Evolutionary conservation across 2,113 vertebrate genomes (phyloP).

Genomic region (Tursiops truncatus): DNA sequence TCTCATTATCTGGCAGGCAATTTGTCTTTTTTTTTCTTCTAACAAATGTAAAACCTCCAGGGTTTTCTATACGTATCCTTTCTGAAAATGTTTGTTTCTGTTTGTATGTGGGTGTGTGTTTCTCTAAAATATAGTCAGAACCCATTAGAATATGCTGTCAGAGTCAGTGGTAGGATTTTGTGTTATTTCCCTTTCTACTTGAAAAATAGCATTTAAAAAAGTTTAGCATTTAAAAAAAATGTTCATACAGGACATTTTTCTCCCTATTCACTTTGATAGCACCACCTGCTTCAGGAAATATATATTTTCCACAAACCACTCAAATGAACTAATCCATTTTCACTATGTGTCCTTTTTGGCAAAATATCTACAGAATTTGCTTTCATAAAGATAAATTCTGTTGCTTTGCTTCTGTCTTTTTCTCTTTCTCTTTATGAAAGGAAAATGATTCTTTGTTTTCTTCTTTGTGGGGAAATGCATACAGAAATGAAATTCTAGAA

Average conservation of each 20-base stretch:
- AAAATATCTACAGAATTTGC: conserved; percentile 87
- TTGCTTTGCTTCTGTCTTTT: conserved; percentile 75
- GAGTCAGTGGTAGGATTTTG: conserved; percentile 76
- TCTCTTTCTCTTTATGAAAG: conserved; percentile 75
- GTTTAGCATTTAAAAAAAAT: conserved; percentile 78
- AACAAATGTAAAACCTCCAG: conserved; percentile 68
- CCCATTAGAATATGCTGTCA: conserved; percentile 74
- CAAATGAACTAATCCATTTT: conserved; percentile 90
- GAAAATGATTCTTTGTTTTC: conserved; percentile 79
- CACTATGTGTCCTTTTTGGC: conserved; percentile 88
- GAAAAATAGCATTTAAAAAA: conserved; percentile 84
- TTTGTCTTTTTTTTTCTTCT: conserved; percentile 72
- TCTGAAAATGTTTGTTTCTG: conserved; percentile 69
- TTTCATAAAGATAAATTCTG: conserved; percentile 87
- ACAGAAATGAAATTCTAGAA: conserved; percentile 51
- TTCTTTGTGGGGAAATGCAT: conserved; percentile 45
- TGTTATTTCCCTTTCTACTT: conserved; percentile 83
- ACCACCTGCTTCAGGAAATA: conserved; percentile 87
- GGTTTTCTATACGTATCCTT: conserved; percentile 73
- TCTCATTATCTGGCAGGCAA: conserved; percentile 60
- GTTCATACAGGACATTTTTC: conserved; percentile 84
- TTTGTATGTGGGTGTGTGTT: conserved; percentile 65
- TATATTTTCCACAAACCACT: conserved; percentile 85
- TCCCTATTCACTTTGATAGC: conserved; percentile 83
- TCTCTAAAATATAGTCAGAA: conserved; percentile 63